Evolutionary conservation across 1,140 invertebrate species (phyloP).

Genomic region (Pseudomyrmex gracilis): DNA sequence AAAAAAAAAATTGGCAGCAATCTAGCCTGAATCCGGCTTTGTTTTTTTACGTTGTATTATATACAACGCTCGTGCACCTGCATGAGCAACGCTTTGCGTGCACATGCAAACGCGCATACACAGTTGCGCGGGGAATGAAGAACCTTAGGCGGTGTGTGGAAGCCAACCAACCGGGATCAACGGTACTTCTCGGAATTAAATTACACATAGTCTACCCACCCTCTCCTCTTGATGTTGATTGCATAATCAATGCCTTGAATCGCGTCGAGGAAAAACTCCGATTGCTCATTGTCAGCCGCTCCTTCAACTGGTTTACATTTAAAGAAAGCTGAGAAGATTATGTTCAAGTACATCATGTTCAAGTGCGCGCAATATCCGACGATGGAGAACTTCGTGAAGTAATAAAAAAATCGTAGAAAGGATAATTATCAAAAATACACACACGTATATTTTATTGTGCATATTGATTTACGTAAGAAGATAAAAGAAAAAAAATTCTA

Average conservation of each 20-base stretch:
- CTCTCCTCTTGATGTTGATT: constrained; percentile 53
- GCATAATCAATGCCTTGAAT: constrained; percentile 61
- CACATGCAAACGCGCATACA: not conserved
- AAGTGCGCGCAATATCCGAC: not conserved
- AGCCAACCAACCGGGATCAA: constrained; percentile 51
- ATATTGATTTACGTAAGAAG: not conserved
- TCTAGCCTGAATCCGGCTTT: constrained; percentile 26
- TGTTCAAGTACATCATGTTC: not conserved
- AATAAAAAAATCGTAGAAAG: not conserved
- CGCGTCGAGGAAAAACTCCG: constrained; percentile 35
- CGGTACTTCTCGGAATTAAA: constrained; percentile 70
- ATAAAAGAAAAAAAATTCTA: not conserved
- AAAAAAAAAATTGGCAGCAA: constrained; percentile 1
- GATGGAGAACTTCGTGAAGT: not conserved
- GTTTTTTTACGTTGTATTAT: constrained; percentile 5
- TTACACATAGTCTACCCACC: constrained; percentile 62
- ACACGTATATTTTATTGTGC: too few species aligned
- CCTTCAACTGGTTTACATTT: not conserved
- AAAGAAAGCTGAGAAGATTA: not conserved
- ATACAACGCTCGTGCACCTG: not conserved
- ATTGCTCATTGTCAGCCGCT: constrained; percentile 16
- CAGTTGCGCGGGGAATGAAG: constrained; percentile 31
- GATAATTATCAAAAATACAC: not conserved
- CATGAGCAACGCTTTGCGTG: not conserved
- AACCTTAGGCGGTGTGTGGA: constrained; percentile 50